A percentile compares a stretch with the other conserved stretches of the same genome.
Evolutionary conservation across 1,140 invertebrate genomes (phyloP).

Genomic region (Piezodorus guildinii): DNA sequence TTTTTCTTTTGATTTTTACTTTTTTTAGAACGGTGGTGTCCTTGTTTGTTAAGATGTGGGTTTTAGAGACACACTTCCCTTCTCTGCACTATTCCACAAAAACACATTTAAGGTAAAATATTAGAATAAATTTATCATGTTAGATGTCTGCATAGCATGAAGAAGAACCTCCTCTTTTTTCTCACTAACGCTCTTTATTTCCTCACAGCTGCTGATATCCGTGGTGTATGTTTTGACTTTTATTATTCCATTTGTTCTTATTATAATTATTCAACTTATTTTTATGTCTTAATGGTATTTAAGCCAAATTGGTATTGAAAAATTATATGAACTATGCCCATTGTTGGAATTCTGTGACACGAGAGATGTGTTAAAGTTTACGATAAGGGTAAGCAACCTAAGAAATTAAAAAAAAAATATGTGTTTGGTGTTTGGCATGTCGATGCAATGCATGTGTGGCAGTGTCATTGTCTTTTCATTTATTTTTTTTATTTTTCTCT

Average conservation of each 20-base stretch:
- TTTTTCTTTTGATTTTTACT: slow-evolving; percentile 21
- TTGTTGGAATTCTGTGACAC: no score
- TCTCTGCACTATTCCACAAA: slow-evolving; percentile 14
- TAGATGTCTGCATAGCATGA: slow-evolving; percentile 15
- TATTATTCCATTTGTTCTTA: no score
- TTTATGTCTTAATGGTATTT: no score
- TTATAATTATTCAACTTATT: no score
- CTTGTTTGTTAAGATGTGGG: slow-evolving; percentile 25
- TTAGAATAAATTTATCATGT: slow-evolving; percentile 8
- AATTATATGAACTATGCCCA: no score
- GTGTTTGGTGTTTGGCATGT: neutral
- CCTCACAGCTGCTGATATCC: slow-evolving; percentile 10
- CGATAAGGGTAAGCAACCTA: no score
- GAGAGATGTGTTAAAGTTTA: no score
- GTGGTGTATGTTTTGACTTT: no score
- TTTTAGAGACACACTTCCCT: slow-evolving; percentile 19
- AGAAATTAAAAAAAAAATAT: no score
- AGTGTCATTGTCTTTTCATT: no score
- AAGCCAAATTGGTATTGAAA: no score
- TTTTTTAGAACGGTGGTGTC: slow-evolving; percentile 23
- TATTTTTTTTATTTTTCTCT: neutral
- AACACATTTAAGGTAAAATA: slow-evolving; percentile 11
- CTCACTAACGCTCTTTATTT: slow-evolving; percentile 1
- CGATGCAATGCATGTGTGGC: neutral
- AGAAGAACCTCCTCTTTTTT: slow-evolving; percentile 1